Conservation (phyloP, 2,888 invertebrate species). For the Eupeodes latifasciatus region DNA sequence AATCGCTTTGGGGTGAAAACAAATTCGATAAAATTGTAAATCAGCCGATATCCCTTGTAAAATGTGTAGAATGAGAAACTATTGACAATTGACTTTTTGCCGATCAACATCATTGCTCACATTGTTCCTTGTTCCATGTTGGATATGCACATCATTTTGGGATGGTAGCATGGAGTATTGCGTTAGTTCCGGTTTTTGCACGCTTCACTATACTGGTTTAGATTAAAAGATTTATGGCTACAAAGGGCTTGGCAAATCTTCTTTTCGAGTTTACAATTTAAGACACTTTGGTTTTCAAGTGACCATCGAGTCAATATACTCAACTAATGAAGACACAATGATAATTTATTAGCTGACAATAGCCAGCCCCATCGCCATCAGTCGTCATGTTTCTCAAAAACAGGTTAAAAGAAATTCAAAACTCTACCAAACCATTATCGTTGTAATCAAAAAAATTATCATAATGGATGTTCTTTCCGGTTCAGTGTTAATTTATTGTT, state of each 20-base stretch:
- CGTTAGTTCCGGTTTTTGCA: constrained; percentile 77
- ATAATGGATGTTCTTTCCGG: constrained; percentile 72
- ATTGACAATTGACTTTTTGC: constrained; percentile 74
- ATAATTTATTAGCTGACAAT: constrained; percentile 54
- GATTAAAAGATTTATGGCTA: constrained; percentile 69
- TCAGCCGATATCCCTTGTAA: constrained; percentile 68
- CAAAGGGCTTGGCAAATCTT: constrained; percentile 9
- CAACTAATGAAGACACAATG: constrained; percentile 47
- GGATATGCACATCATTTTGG: constrained; percentile 52
- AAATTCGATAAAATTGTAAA: constrained; percentile 71
- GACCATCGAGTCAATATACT: constrained; percentile 30
- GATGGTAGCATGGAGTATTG: constrained; percentile 67
- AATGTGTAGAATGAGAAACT: constrained; percentile 50
- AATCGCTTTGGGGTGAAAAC: constrained; percentile 52
- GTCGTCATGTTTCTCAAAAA: constrained; percentile 15
- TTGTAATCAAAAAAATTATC: constrained; percentile 59
- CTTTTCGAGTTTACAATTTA: constrained; percentile 57
- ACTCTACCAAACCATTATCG: constrained; percentile 24
- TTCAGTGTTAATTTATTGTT: constrained; percentile 72
- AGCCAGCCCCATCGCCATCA: background rate
- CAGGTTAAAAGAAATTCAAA: constrained; percentile 53
- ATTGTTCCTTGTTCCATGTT: constrained; percentile 46
- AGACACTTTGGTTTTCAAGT: constrained; percentile 58
- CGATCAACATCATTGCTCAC: constrained; percentile 69
- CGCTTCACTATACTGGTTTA: constrained; percentile 56